Base-by-base conservation (phyloP, 2,113 vertebrate species). In the Paramisgurnus dabryanus region DNA sequence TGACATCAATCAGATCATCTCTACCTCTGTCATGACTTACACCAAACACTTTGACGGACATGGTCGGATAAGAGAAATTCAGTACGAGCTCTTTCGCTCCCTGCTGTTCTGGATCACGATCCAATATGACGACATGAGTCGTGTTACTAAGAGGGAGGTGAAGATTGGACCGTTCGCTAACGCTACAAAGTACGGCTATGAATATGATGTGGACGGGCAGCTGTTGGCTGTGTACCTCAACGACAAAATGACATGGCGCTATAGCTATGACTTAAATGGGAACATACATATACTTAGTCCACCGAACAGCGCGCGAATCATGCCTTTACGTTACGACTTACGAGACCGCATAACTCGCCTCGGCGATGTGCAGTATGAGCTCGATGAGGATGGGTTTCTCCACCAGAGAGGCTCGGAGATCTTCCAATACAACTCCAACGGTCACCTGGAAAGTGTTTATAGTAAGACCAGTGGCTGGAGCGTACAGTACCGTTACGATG, bases 81-180 rank as follows among this genome's bases (percentile, higher is more conserved):
- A 99, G 80, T 99, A 98, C 18, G 97, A 99, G 90, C 97, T 99
- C 85, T 98, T 98, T 82, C 94, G 98, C 64, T 97, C 97, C 0
- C 91, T 98, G 76, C 98, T 99, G 94, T 99, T 98, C 90, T 99
- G 98, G 96, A 97, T 98, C 90, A 97, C 97, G 18, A 93, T 99
- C 87, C 97, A 99, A 58, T 99, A 99, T 2, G 98, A 99, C 50
- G 97, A 96, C 22, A 95, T 96, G 90, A 97, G 97, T 10, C 90
- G 97, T 27, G 96, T 99, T 11, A 96, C 93, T 0, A 95, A 95
- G 83, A 91, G 96, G 84, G 98, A 99, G 92, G 96, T 99, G 83
- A 99, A 99, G 86, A 98, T 99, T 0, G 98, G 98, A 7, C 97
- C 98, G 8, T 99, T 98, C 76, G 96, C 97, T 84, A 99, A 99